Conservation (phyloP, 2,797 vertebrate species). For the Holocentrus rufus region DNA sequence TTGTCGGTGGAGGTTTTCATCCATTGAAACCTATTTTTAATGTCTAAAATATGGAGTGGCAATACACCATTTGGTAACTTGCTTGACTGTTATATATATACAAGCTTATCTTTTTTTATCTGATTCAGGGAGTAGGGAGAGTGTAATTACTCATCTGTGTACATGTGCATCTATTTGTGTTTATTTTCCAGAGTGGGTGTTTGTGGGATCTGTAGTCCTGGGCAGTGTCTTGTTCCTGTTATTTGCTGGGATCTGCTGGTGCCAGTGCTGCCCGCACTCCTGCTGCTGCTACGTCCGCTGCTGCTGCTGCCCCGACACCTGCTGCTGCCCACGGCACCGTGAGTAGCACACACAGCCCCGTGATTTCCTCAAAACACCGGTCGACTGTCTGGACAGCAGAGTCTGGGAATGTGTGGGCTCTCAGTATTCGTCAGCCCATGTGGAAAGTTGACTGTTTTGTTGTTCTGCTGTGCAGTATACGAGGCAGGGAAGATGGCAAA, state of each 20-base stretch:
- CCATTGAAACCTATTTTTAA: not conserved
- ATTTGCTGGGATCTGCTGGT: conserved; percentile 96
- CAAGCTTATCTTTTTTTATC: not conserved
- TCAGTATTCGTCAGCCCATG: not conserved
- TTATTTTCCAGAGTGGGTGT: conserved; percentile 90
- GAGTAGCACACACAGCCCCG: conserved; percentile 71
- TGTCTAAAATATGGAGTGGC: not conserved
- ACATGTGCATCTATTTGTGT: conserved; percentile 22
- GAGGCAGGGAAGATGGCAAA: conserved; percentile 94
- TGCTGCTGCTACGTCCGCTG: conserved; percentile 97
- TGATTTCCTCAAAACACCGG: too few relatives aligned
- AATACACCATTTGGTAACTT: too few relatives aligned
- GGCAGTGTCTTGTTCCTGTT: conserved; percentile 89
- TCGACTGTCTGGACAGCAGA: too few relatives aligned
- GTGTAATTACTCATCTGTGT: conserved; percentile 4
- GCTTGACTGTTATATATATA: too few relatives aligned
- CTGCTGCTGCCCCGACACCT: conserved; percentile 95
- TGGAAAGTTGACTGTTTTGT: not conserved
- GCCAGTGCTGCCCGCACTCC: conserved; percentile 97
- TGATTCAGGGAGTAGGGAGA: not conserved
- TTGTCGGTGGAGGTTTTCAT: not conserved
- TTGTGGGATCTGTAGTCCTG: conserved; percentile 91
- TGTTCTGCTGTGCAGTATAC: conserved; percentile 84
- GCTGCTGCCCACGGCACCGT: conserved; percentile 96
- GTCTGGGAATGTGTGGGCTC: too few relatives aligned